Evolutionary conservation across 1,140 invertebrate species (phyloP).

Genomic region (Diorhabda elongata): DNA sequence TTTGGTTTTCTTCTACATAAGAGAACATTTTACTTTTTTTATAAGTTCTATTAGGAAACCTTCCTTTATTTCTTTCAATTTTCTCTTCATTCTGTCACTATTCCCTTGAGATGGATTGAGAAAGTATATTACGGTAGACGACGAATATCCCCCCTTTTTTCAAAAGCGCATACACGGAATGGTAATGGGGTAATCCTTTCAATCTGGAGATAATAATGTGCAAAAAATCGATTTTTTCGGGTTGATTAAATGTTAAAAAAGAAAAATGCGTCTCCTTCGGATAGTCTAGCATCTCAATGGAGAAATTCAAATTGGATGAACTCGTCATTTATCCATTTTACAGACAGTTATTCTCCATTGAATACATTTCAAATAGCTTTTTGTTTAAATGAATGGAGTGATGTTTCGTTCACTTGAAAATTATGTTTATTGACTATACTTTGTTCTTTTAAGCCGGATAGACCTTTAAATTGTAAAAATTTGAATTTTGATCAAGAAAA

Average conservation of each 20-base stretch:
- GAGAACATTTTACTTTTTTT: constrained; percentile 43
- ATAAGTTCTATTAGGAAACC: constrained; percentile 37
- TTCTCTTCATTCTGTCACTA: constrained; percentile 41
- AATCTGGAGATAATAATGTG: constrained; percentile 1
- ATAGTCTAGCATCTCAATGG: no score
- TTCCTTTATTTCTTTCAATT: constrained; percentile 45
- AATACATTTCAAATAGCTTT: no score
- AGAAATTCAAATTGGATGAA: no score
- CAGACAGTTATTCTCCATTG: no score
- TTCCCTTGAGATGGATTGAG: constrained; percentile 32
- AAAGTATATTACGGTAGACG: constrained; percentile 4
- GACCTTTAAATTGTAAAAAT: no score
- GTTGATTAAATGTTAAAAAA: neutral
- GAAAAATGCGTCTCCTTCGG: neutral
- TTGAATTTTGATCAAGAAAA: no score
- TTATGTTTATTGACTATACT: no score
- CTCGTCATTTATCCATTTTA: no score
- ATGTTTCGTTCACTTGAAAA: no score
- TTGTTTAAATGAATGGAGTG: no score
- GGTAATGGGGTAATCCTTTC: constrained; percentile 1
- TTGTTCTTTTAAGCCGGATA: no score
- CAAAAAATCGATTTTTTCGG: neutral
- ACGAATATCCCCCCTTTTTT: neutral
- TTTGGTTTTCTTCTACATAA: constrained; percentile 33
- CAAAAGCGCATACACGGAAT: neutral